Evolutionary conservation across 2,113 vertebrate species (phyloP).

Genomic region (Myiopsitta monachus): DNA sequence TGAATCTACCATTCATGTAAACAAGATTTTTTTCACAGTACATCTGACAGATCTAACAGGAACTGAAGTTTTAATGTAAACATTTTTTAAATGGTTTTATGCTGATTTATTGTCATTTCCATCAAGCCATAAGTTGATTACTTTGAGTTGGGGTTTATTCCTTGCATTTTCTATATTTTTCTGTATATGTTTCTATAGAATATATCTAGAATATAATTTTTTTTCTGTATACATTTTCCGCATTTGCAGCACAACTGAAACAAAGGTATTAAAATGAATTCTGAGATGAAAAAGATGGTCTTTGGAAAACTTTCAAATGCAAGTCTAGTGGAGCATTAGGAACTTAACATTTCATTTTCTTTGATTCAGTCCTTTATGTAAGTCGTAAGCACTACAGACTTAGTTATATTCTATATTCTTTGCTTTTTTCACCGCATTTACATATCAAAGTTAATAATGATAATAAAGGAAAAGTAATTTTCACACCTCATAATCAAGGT

Average conservation of each 20-base stretch:
- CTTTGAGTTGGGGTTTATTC: neutral
- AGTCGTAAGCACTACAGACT: neutral
- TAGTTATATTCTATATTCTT: neutral
- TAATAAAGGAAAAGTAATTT: slow-evolving; percentile 62
- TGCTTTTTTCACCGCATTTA: neutral
- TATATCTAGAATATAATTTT: neutral
- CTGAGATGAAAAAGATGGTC: neutral
- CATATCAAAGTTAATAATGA: neutral
- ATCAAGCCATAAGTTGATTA: neutral
- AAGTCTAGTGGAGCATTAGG: neutral
- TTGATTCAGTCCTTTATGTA: neutral
- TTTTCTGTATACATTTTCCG: neutral
- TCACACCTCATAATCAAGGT: slow-evolving; percentile 87
- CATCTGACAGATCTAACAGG: neutral
- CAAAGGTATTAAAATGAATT: neutral
- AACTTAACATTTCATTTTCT: neutral
- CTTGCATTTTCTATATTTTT: neutral
- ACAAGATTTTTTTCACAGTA: neutral
- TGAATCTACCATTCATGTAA: neutral
- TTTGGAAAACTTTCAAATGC: neutral
- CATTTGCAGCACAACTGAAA: neutral
- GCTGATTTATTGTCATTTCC: neutral
- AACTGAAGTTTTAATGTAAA: neutral
- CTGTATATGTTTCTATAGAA: neutral
- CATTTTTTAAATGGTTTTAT: neutral